A percentile compares a stretch with the other conserved stretches of the same genome.
These are phyloP conservation scores for Phortica okadai DNA, from an alignment of 2,888 invertebrate genomes.

Conservation along the genomic window DNA sequence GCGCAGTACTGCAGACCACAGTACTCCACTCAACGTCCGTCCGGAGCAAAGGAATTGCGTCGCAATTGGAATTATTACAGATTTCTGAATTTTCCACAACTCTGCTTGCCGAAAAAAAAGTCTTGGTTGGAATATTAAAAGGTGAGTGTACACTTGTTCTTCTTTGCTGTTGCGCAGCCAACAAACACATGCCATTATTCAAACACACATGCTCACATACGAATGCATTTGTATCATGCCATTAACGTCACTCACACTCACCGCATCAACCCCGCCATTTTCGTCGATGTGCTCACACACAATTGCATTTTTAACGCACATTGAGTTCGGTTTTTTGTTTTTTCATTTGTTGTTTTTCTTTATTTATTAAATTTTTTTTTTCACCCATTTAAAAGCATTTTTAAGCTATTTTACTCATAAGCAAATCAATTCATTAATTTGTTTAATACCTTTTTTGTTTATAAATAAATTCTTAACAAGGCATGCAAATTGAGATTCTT, in stretches of 20 bases:
- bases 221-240: background rate
- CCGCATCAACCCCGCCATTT: conserved; percentile 3
- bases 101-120: conserved; percentile 18
- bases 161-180: conserved; percentile 8
- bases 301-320: conserved; percentile 11
- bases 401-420: background rate
- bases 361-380: background rate
- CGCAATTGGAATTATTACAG: conserved; percentile 56
- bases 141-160: conserved; percentile 61
- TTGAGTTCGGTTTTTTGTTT: background rate
- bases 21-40: background rate
- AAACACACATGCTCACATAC: conserved; percentile 36
- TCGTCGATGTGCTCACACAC: background rate
- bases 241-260: conserved; percentile 26
- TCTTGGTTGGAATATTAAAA: conserved; percentile 34
- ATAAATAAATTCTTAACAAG: conserved; percentile 2
- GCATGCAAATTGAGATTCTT: background rate
- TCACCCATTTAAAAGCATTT: background rate
- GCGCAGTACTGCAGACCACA: too few species aligned
- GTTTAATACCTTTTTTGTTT: conserved; percentile 4
- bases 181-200: conserved; percentile 8
- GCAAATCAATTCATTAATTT: background rate
- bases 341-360: too few species aligned
- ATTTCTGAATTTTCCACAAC: conserved; percentile 49
- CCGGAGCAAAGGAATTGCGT: conserved; percentile 53